phyloP scores from a whole-genome alignment of 2,888 invertebrate genomes.

The Leptopterna dolabrata region DNA sequence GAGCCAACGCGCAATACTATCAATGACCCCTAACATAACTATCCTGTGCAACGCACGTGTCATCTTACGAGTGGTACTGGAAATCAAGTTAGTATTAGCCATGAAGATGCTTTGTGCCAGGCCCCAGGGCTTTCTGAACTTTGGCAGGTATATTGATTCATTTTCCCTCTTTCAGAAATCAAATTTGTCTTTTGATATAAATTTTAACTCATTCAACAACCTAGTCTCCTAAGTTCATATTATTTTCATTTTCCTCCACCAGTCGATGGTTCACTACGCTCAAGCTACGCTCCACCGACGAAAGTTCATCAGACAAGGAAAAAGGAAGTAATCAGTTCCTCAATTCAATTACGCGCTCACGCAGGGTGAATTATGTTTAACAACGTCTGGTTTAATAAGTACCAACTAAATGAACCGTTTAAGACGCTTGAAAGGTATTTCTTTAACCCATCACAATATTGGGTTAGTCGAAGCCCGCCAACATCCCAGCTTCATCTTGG shows the following conservation, averaged over 20 bases:
- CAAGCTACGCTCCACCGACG: neutral
- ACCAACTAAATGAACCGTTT: neutral
- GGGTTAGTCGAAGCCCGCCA: neutral
- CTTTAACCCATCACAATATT: neutral
- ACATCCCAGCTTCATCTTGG: neutral
- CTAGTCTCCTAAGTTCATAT: too few species aligned
- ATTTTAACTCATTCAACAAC: too few species aligned
- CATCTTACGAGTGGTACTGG: too few species aligned
- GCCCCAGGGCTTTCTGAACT: too few species aligned
- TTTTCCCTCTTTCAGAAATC: too few species aligned
- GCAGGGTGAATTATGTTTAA: neutral
- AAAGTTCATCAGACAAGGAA: neutral
- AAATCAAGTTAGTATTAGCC: too few species aligned
- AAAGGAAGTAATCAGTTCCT: neutral
- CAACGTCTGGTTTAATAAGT: neutral
- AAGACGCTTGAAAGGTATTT: neutral
- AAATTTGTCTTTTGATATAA: too few species aligned
- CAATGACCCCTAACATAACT: too few species aligned
- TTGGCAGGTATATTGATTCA: too few species aligned
- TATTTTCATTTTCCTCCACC: neutral
- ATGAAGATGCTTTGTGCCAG: too few species aligned
- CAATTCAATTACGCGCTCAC: neutral
- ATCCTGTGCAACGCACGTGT: too few species aligned
- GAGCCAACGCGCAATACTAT: too few species aligned
- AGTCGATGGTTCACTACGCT: neutral